Evolutionary conservation across 2,113 vertebrate genomes (phyloP).

Genomic region (Sinocyclocheilus rhinocerous): DNA sequence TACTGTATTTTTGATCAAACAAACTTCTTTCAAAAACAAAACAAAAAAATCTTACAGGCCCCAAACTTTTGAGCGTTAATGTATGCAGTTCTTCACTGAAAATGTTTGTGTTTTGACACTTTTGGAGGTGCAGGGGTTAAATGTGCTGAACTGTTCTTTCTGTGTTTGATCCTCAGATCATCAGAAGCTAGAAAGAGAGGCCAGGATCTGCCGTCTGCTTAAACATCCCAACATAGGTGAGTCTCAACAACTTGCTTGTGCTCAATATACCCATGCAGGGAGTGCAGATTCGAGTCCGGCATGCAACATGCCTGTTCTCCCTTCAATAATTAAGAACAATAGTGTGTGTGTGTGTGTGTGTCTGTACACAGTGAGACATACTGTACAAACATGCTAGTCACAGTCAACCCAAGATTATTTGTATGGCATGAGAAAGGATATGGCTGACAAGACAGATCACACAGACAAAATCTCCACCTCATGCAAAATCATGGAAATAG

Average conservation of each 20-base stretch:
- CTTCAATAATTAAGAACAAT: not conserved
- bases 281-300: not conserved
- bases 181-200: slow-evolving; percentile 46
- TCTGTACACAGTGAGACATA: not conserved
- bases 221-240: slow-evolving; percentile 42
- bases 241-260: slow-evolving; percentile 11
- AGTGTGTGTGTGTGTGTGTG: not conserved
- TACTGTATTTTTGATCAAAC: not conserved
- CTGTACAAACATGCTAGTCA: not conserved
- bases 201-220: slow-evolving; percentile 35
- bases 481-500: slow-evolving; percentile 60
- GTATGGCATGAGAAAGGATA: slow-evolving; percentile 52
- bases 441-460: slow-evolving; percentile 35
- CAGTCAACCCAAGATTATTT: slow-evolving; percentile 51
- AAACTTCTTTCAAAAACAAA: not conserved
- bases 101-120: not conserved
- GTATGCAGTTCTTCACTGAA: not conserved
- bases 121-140: not conserved
- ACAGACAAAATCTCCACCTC: slow-evolving; percentile 38
- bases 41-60: not conserved
- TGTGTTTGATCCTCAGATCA: slow-evolving; percentile 30
- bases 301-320: not conserved
- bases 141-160: not conserved
- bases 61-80: not conserved
- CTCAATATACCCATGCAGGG: not conserved